A percentile compares a stretch with the other conserved stretches of the same genome.
These are phyloP conservation scores for Lamellibrachia columna DNA, from an alignment of 2,888 invertebrate species.

Conservation along the genomic window DNA sequence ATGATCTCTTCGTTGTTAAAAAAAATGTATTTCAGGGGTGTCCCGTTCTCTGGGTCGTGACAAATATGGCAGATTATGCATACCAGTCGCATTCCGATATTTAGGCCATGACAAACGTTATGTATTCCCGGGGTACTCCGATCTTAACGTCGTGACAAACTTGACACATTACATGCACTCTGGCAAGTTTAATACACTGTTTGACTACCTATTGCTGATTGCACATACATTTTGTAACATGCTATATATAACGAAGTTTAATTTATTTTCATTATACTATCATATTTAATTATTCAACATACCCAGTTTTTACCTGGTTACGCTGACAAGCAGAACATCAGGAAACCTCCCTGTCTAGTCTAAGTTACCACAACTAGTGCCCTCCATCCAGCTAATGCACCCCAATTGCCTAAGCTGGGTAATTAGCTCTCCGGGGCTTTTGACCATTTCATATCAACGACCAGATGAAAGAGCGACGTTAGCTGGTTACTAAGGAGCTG, in stretches of 20 bases:
- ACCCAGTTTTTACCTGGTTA: neutral
- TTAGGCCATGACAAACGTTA: too few relatives aligned
- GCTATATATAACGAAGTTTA: neutral
- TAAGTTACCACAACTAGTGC: neutral
- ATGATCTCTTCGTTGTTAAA: too few relatives aligned
- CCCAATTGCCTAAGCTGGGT: neutral
- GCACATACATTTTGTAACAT: neutral
- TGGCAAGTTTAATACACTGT: neutral
- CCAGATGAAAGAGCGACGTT: neutral
- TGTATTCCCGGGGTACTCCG: too few relatives aligned
- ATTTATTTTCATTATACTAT: neutral
- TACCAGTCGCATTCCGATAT: too few relatives aligned
- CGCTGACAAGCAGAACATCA: neutral
- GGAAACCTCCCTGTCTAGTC: neutral
- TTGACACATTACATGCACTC: too few relatives aligned
- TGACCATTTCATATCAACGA: neutral
- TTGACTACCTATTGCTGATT: neutral
- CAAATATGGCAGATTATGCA: too few relatives aligned
- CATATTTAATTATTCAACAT: neutral
- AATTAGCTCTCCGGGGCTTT: conserved; percentile 12
- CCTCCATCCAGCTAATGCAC: neutral
- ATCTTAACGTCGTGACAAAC: too few relatives aligned
- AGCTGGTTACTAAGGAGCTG: neutral
- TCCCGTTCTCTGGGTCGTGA: too few relatives aligned
- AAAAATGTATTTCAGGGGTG: too few relatives aligned